phyloP scores from a whole-genome alignment of 2,113 vertebrate genomes.

The Micromys minutus region DNA sequence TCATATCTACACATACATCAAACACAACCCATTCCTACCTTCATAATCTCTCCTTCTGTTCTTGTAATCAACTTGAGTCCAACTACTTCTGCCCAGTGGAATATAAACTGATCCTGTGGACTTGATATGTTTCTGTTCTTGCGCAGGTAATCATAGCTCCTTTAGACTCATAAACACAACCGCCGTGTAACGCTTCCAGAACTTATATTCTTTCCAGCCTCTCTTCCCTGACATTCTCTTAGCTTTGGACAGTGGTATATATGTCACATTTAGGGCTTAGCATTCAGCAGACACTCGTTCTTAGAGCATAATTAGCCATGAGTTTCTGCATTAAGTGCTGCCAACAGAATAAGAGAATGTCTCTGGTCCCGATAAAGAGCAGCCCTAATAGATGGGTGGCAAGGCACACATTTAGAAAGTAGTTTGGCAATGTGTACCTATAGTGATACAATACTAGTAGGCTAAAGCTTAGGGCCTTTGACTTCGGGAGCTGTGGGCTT shows the following conservation, averaged over 20 bases:
- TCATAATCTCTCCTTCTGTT: too few relatives aligned
- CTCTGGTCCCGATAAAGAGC: too few relatives aligned
- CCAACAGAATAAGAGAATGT: neutral
- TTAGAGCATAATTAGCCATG: neutral
- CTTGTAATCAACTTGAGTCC: neutral
- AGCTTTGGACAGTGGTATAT: neutral
- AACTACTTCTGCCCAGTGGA: neutral
- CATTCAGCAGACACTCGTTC: neutral
- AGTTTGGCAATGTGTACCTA: neutral
- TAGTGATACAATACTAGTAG: neutral
- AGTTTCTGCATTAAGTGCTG: neutral
- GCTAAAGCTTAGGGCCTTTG: neutral
- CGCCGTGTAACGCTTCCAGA: neutral
- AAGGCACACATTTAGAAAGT: too few relatives aligned
- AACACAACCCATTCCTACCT: neutral
- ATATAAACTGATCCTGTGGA: neutral
- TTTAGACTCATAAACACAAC: neutral
- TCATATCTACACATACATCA: fast-evolving
- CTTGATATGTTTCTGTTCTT: neutral
- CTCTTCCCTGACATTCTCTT: neutral
- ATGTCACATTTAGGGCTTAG: neutral
- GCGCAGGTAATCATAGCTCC: neutral
- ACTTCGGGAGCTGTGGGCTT: neutral
- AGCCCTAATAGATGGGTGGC: neutral
- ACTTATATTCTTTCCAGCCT: neutral